phyloP scores from a whole-genome alignment of 2,888 invertebrate species.

The Pollenia labialis region DNA sequence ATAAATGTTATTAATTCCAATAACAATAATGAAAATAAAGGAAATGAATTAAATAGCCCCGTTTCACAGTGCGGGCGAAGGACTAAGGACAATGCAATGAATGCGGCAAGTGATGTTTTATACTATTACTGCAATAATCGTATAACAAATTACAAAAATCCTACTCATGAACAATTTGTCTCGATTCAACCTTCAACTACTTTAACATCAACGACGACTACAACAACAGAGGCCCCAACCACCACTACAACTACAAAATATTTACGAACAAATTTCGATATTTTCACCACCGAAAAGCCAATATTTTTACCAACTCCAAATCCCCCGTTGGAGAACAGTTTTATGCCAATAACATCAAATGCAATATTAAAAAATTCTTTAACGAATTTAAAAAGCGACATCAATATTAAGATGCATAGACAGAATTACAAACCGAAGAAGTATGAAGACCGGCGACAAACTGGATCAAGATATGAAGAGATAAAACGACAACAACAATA shows the following conservation, averaged over 20 bases:
- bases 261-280: conserved; percentile 6
- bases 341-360: conserved; percentile 21
- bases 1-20: conserved; percentile 14
- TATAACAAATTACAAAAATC: conserved; percentile 59
- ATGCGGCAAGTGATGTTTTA: conserved; percentile 42
- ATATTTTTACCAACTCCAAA: conserved; percentile 66
- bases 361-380: conserved; percentile 17
- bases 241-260: conserved; percentile 36
- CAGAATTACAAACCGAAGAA: conserved; percentile 27
- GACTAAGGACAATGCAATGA: conserved; percentile 25
- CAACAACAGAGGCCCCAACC: conserved; percentile 3
- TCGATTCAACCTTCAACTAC: conserved; percentile 21
- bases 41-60: conserved; percentile 6
- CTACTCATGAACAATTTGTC: conserved; percentile 29
- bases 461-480: conserved; percentile 29
- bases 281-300: conserved; percentile 46
- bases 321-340: conserved; percentile 8
- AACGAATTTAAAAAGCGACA: conserved; percentile 5
- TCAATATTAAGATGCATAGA: conserved; percentile 20
- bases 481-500: conserved; percentile 45
- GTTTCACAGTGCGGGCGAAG: conserved; percentile 46
- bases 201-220: conserved; percentile 16
- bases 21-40: conserved; percentile 4
- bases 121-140: conserved; percentile 66
- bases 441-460: conserved; percentile 44